Conservation (phyloP, 2,888 invertebrate species). For the Pterostichus madidus region DNA sequence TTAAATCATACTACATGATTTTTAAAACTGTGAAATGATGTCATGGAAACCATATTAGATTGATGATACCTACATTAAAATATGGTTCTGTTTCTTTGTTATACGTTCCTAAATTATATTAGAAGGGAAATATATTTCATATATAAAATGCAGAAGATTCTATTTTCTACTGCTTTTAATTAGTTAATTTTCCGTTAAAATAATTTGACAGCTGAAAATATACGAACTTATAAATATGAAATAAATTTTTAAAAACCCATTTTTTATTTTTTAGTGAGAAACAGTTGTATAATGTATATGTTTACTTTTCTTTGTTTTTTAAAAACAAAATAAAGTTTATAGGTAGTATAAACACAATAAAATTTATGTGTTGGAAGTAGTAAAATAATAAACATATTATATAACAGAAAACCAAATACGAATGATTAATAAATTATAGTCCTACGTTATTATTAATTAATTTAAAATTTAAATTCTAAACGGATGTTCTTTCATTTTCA, state of each 20-base stretch:
- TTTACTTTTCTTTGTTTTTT: neutral
- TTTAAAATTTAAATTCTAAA: neutral
- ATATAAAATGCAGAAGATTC: too few relatives aligned
- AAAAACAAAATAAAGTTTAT: neutral
- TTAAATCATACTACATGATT: neutral
- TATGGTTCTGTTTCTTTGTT: too few relatives aligned
- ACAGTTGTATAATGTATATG: neutral
- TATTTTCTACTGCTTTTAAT: too few relatives aligned
- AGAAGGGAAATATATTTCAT: too few relatives aligned
- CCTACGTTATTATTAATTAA: neutral
- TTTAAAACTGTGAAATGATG: neutral
- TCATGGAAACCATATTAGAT: neutral
- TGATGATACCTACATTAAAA: neutral
- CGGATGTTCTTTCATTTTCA: neutral
- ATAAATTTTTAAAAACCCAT: too few relatives aligned
- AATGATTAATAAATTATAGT: neutral
- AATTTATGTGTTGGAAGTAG: neutral
- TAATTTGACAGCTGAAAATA: too few relatives aligned
- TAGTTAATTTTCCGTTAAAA: too few relatives aligned
- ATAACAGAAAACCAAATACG: neutral
- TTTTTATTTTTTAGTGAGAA: too few relatives aligned
- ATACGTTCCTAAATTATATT: too few relatives aligned
- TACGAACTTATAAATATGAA: too few relatives aligned
- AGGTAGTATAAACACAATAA: neutral
- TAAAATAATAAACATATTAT: neutral